Evolutionary conservation across 2,888 invertebrate species (phyloP), one percentile per base, ranked within the genome.

Genomic region (Leptinotarsa rubiginosa): DNA sequence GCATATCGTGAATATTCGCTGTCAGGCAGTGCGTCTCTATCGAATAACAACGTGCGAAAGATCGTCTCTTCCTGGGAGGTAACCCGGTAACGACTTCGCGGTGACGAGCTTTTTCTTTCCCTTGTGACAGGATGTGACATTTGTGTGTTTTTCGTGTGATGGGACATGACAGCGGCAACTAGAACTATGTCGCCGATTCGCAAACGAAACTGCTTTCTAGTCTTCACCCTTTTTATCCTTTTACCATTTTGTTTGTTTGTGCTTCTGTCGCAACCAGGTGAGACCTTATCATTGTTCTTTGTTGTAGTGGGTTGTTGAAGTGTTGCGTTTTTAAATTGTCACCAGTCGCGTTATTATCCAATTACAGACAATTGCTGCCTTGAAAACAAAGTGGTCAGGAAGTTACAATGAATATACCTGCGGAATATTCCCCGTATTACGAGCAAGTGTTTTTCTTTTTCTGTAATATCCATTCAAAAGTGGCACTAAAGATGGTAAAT

Each of bases 191-290:
- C 88, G 81, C 87, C 88, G 75, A 85, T 90, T 78, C 87, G 91
- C 81, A 89, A 91, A 82, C 89, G 91, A 74, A 91, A 90, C 84
- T 90, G 91, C 82, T 88, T 91, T 83, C 85, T 91, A 79, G 88
- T 90, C 81, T 87, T 91, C 76, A 89, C 89, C 66, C 87, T 89
- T 82, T 86, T 90, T 75, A 87, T 91, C 79, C 88, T 91, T 85
- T 87, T 91, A 79, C 91, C 91, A 62, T 91, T 91, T 86, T 89
- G 90, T 81, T 87, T 91, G 69, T 88, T 90, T 83, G 88, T 90
- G 47, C 85, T 90, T 73, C 87, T 90, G 80, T 89, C 89, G 65
- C 88, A 89, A 74, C 90, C 90, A 87, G 90, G 90, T 90, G 86
- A 84, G 80, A 52, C 16, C 59, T 25, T 47, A 41, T 47, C 52